These are phyloP conservation scores for Montipora foliosa DNA, from an alignment of 64 coral and sea anemone species.

Conservation along the genomic window DNA sequence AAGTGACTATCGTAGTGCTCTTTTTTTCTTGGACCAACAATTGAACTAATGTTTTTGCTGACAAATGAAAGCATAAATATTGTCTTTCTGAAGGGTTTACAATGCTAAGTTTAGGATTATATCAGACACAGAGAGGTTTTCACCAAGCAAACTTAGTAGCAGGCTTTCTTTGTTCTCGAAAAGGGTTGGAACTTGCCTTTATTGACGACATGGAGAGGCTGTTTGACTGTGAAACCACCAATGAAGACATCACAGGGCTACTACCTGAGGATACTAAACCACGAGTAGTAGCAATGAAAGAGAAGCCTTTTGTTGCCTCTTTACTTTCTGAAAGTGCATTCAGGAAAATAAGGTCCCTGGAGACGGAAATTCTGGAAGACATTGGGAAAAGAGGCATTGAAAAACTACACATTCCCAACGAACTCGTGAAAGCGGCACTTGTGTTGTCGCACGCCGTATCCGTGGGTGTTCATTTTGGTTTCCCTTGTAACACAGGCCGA, in stretches of 20 bases:
- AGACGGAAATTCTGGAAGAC: slow-evolving; percentile 84
- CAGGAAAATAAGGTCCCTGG: slow-evolving; percentile 48
- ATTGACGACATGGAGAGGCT: slow-evolving; percentile 18
- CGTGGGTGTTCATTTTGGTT: slow-evolving; percentile 81
- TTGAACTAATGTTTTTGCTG: too few species aligned
- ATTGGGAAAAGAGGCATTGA: slow-evolving; percentile 74
- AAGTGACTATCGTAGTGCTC: too few species aligned
- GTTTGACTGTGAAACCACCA: slow-evolving; percentile 5
- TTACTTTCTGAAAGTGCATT: slow-evolving; percentile 66
- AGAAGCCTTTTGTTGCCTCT: slow-evolving; percentile 50
- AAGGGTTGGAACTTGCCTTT: slow-evolving; percentile 47
- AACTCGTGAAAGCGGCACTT: slow-evolving; percentile 82
- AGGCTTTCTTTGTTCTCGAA: neutral
- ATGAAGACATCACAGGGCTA: neutral
- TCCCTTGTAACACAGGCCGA: slow-evolving; percentile 59
- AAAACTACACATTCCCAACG: slow-evolving; percentile 62
- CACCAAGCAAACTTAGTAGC: too few species aligned
- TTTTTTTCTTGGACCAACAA: too few species aligned
- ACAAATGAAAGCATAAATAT: too few species aligned
- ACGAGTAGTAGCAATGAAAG: slow-evolving; percentile 39
- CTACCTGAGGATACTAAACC: neutral
- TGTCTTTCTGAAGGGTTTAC: too few species aligned
- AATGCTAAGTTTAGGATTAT: too few species aligned
- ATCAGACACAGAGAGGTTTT: too few species aligned
- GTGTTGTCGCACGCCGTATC: slow-evolving; percentile 67